Conservation (phyloP, 1,140 invertebrate species). For the Cecropterus lyciades region DNA sequence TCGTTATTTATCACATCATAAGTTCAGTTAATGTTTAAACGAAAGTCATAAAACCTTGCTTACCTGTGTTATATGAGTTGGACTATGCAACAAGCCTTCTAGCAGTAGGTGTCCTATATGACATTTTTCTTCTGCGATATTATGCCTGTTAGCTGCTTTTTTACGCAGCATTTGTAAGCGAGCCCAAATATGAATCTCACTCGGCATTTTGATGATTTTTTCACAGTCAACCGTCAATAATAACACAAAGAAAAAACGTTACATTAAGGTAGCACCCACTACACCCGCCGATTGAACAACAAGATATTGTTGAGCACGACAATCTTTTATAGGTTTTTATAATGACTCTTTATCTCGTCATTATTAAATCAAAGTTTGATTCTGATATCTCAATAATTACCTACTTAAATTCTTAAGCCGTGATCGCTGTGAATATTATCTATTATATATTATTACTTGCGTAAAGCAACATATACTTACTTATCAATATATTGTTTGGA, state of each 20-base stretch:
- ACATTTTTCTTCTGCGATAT: conserved; percentile 4
- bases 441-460: background rate
- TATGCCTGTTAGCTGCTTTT: conserved; percentile 5
- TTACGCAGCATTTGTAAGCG: conserved; percentile 3
- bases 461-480: background rate
- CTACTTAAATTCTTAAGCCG: background rate
- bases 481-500: no score
- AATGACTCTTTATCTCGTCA: conserved; percentile 13
- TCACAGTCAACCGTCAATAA: background rate
- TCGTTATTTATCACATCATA: no score
- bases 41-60: background rate
- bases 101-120: conserved; percentile 9
- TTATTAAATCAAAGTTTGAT: conserved; percentile 8
- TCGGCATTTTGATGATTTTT: conserved; percentile 5
- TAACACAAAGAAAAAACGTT: background rate
- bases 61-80: conserved; percentile 6
- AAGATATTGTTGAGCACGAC: background rate
- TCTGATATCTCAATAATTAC: conserved; percentile 7
- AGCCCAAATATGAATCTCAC: conserved; percentile 13
- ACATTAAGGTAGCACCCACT: background rate
- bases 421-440: conserved; percentile 7
- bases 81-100: conserved; percentile 14
- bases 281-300: background rate
- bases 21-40: background rate
- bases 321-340: conserved; percentile 9